Evolutionary conservation across 2,888 invertebrate genomes (phyloP), one percentile per base, ranked within the genome.

Genomic region (Orthonychiurus folsomi): DNA sequence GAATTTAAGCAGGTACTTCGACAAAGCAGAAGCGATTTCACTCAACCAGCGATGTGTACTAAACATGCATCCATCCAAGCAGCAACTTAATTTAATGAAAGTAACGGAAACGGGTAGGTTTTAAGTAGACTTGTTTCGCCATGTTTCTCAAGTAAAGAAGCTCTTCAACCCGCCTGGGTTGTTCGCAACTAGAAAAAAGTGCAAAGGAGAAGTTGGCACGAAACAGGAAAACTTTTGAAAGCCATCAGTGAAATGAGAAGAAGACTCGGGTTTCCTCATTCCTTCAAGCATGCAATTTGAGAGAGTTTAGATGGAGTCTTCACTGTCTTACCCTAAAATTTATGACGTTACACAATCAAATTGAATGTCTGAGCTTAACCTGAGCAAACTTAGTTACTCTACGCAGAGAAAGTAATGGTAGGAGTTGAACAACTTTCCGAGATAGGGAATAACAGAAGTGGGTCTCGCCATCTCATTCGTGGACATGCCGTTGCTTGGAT

Each of bases 301-400:
- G 37, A 37, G 37, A 37, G 37, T 37, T 37, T 37, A 37, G 37
- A 37, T 37, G 37, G 37, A 37, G 9, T 55, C 24, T 24, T 58
- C 48, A 50, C n/a, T 50, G 24, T 15, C 52, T 27, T 53, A 9
- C 58, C 50, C 62, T 56, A 53, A 57, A 62, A 62, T 62, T 62
- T 62, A 57, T 62, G 62, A 62, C 52, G 57, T 57, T 28, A 56
- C 27, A 58, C 37, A 57, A 37, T 62, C 57, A 57, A 62, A 62
- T 58, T 62, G 62, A 62, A 62, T 57, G 57, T 52, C 48, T 57
- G 26, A 47, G 56, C 48, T 61, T 28, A 24, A 52, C 47, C 52
- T 24, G 57, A 21, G n/a, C 20, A 52, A 52, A 21, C 23, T 52
- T 23, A 52, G 20, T 23, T 52, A 52, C 52, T n/a, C 52, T 9